A percentile compares a stretch with the other conserved stretches of the same genome.
Evolutionary conservation across 2,888 invertebrate species (phyloP).

Genomic region (Hipparchia semele): DNA sequence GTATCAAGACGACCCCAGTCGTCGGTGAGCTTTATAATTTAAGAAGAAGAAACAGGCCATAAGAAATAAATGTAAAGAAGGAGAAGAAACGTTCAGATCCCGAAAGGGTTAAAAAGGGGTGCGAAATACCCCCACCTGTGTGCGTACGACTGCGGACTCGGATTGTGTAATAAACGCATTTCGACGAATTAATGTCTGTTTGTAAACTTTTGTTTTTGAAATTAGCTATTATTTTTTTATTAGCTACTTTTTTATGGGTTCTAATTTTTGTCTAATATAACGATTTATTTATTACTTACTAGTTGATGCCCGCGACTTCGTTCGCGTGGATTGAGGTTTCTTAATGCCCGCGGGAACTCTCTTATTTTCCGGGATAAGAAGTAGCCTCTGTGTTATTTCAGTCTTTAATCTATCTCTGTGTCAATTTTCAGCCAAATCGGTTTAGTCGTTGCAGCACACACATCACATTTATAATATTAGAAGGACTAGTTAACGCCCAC

Average conservation of each 20-base stretch:
- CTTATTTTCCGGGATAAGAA: too few relatives aligned
- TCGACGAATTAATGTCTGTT: slow-evolving; percentile 51
- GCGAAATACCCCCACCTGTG: slow-evolving; percentile 72
- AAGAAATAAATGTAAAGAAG: slow-evolving; percentile 84
- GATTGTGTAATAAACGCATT: slow-evolving; percentile 45
- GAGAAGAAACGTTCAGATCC: slow-evolving; percentile 80
- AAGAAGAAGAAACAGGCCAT: slow-evolving; percentile 84
- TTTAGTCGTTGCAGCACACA: too few relatives aligned
- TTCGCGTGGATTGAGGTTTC: too few relatives aligned
- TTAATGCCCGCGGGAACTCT: too few relatives aligned
- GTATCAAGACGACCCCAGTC: slow-evolving; percentile 62
- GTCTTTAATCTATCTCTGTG: too few relatives aligned
- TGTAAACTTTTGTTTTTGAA: slow-evolving; percentile 30
- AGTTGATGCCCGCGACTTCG: too few relatives aligned
- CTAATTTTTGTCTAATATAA: too few relatives aligned
- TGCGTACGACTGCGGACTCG: slow-evolving; percentile 51
- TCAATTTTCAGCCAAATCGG: too few relatives aligned
- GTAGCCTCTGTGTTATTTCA: too few relatives aligned
- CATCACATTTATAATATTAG: too few relatives aligned
- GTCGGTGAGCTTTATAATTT: slow-evolving; percentile 76
- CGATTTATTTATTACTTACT: too few relatives aligned
- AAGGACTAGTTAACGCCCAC: too few relatives aligned
- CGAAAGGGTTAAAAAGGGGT: slow-evolving; percentile 81
- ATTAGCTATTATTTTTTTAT: slow-evolving; percentile 8
- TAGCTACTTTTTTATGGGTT: not conserved